phyloP scores from a whole-genome alignment of 2,113 vertebrate species.

The Cephalopterus ornatus region DNA sequence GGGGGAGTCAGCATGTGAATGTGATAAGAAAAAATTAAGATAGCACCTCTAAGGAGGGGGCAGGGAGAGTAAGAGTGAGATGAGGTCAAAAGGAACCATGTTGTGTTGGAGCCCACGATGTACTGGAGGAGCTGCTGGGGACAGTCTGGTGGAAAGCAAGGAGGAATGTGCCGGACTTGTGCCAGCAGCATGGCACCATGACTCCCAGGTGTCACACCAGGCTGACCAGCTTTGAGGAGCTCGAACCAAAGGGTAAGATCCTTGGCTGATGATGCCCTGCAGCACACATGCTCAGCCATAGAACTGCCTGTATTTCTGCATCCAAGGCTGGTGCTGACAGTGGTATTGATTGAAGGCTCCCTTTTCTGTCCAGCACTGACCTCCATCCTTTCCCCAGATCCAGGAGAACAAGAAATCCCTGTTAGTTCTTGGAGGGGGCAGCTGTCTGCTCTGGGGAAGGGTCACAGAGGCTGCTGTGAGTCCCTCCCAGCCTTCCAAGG shows the following conservation, averaged over 20 bases:
- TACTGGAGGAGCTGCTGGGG: slow-evolving; percentile 24
- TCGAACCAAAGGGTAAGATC: not conserved
- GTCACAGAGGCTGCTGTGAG: not conserved
- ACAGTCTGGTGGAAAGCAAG: not conserved
- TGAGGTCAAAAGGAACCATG: slow-evolving; percentile 59
- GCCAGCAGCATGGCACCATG: not conserved
- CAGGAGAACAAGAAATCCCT: slow-evolving; percentile 6
- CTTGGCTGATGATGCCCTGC: not conserved
- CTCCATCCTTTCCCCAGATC: slow-evolving; percentile 17
- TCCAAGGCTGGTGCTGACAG: not conserved
- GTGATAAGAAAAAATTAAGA: slow-evolving; percentile 64
- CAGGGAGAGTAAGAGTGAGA: slow-evolving; percentile 39
- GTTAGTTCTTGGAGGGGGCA: not conserved
- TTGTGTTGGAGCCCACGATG: slow-evolving; percentile 49
- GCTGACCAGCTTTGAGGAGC: slow-evolving; percentile 27
- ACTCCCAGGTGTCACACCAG: slow-evolving; percentile 15
- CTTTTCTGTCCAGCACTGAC: slow-evolving; percentile 26
- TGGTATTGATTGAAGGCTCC: not conserved
- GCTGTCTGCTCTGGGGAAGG: not conserved
- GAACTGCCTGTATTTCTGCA: not conserved
- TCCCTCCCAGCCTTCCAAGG: slow-evolving; percentile 43
- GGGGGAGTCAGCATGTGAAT: slow-evolving; percentile 51
- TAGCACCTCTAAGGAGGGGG: slow-evolving; percentile 77
- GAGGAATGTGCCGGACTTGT: slow-evolving; percentile 22
- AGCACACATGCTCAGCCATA: not conserved